phyloP scores from a whole-genome alignment of 2,888 invertebrate species.

The Limnephilus lunatus region DNA sequence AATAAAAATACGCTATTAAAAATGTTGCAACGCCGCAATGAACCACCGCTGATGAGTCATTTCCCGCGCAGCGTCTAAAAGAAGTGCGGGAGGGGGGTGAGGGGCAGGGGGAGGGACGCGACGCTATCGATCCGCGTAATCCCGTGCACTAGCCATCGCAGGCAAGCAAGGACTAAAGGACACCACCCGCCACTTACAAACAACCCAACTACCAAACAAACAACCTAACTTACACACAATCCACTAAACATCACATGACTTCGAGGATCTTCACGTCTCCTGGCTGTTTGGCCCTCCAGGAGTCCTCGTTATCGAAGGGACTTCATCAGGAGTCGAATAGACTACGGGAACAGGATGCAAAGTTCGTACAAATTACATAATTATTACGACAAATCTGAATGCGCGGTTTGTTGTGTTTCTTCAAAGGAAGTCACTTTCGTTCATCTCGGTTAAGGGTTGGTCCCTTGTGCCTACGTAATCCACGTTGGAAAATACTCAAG shows the following conservation, averaged over 20 bases:
- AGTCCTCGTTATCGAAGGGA: background rate
- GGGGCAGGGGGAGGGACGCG: constrained; percentile 42
- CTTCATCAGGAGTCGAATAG: background rate
- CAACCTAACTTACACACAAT: background rate
- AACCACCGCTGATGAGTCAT: constrained; percentile 65
- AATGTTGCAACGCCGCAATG: constrained; percentile 65
- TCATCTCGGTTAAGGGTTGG: no score
- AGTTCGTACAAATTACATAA: background rate
- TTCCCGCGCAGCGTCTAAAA: constrained; percentile 62
- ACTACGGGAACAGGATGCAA: background rate
- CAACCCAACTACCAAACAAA: background rate
- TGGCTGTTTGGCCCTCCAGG: background rate
- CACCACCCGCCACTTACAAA: background rate
- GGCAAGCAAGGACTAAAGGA: background rate
- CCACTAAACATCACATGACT: background rate
- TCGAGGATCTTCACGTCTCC: background rate
- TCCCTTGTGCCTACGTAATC: background rate
- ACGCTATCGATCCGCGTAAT: constrained; percentile 53
- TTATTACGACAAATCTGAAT: background rate
- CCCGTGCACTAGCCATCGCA: constrained; percentile 39
- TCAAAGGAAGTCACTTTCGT: no score
- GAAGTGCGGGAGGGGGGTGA: constrained; percentile 25
- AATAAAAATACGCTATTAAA: constrained; percentile 59
- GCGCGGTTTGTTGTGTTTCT: no score
- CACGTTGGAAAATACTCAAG: background rate